Percentiles rank a stretch among this genome's conserved stretches.
Conservation (phyloP, 2,797 vertebrate genomes). For the Schizothorax lantsangensis region DNA sequence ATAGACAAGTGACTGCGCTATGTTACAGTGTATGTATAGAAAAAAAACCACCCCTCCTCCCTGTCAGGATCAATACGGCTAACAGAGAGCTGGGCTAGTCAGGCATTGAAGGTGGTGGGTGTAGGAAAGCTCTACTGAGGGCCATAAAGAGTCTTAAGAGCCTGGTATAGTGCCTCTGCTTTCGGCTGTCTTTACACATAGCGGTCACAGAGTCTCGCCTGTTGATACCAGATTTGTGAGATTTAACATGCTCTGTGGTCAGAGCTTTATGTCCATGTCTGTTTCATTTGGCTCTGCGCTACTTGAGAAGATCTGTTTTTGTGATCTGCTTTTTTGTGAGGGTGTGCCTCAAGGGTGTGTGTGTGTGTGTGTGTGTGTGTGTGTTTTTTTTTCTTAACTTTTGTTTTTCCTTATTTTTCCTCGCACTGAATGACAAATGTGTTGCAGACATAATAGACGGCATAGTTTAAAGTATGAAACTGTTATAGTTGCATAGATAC, state of each 20-base stretch:
- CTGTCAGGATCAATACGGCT: conserved; percentile 81
- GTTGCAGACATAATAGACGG: neutral
- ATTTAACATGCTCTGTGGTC: conserved; percentile 20
- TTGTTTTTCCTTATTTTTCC: neutral
- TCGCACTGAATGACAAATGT: neutral
- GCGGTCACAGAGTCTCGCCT: conserved; percentile 51
- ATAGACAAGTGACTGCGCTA: conserved; percentile 52
- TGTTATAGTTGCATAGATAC: neutral
- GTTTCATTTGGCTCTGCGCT: conserved; percentile 12
- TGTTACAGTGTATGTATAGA: conserved; percentile 48
- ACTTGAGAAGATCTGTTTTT: conserved; percentile 25
- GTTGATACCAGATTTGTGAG: conserved; percentile 24
- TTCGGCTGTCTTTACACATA: conserved; percentile 41
- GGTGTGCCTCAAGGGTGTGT: neutral
- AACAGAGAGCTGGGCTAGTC: conserved; percentile 68
- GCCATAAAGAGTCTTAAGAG: conserved; percentile 50
- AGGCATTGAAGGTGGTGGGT: conserved; percentile 52
- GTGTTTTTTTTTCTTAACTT: neutral
- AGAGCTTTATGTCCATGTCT: conserved; percentile 14
- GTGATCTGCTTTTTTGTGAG: neutral
- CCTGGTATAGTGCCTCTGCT: conserved; percentile 39
- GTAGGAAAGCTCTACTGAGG: conserved; percentile 56
- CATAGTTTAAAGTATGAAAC: neutral
- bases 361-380: neutral
- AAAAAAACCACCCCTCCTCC: conserved; percentile 68